Percentiles rank a stretch among this genome's conserved stretches.
Conservation (phyloP, 2,888 invertebrate species). For the Mylabris sibirica region DNA sequence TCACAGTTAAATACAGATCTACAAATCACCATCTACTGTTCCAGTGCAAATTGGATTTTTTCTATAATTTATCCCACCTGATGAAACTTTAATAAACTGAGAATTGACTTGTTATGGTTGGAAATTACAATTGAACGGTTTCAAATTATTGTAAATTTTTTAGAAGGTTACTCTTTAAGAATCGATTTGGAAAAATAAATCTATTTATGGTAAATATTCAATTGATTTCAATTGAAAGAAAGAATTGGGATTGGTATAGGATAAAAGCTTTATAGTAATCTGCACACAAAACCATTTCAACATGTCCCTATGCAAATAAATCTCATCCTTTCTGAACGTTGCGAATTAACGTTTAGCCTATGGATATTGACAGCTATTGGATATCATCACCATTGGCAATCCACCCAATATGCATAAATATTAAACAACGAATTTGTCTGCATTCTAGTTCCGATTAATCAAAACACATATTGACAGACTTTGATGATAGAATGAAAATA, state of each 20-base stretch:
- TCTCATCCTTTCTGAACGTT: conserved; percentile 4
- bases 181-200: neutral
- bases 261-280: neutral
- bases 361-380: conserved; percentile 8
- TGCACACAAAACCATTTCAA: conserved; percentile 11
- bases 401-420: conserved; percentile 33
- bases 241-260: neutral
- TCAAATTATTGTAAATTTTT: neutral
- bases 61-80: conserved; percentile 14
- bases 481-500: conserved; percentile 56
- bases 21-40: conserved; percentile 39
- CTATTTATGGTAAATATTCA: neutral
- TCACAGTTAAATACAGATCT: conserved; percentile 35
- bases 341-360: conserved; percentile 5
- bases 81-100: conserved; percentile 3
- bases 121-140: neutral
- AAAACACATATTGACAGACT: conserved; percentile 51
- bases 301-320: conserved; percentile 13
- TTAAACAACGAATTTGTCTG: conserved; percentile 41
- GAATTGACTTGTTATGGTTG: neutral
- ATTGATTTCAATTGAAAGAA: neutral
- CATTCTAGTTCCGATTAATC: conserved; percentile 50
- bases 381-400: conserved; percentile 18
- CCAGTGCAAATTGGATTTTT: conserved; percentile 17
- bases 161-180: neutral